Conservation (phyloP, 2,888 invertebrate species). For the Chymomyza caudatula region DNA sequence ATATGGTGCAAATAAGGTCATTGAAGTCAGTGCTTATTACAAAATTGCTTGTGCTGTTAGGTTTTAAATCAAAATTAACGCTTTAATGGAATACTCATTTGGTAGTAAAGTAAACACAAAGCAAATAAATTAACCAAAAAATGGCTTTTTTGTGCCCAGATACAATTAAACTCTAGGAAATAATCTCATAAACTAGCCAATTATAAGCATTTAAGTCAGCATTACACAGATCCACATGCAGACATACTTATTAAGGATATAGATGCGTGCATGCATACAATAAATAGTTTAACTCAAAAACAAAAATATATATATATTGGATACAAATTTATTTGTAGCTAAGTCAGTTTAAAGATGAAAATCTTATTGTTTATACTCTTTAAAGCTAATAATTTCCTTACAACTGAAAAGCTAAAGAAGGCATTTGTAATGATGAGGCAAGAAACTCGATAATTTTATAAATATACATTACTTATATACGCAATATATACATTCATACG, state of each 20-base stretch:
- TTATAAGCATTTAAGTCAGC: constrained; percentile 15
- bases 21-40: not conserved
- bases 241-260: not conserved
- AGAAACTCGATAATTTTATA: constrained; percentile 16
- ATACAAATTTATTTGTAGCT: not conserved
- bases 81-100: not conserved
- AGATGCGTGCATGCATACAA: not conserved
- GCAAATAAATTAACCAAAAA: not conserved
- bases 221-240: not conserved
- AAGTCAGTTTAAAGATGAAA: not conserved
- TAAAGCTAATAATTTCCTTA: not conserved
- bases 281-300: constrained; percentile 4
- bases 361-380: not conserved
- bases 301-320: not conserved
- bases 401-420: constrained; percentile 22
- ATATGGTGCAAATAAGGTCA: not conserved
- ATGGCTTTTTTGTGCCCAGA: not conserved
- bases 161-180: too few relatives aligned
- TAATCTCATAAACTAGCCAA: constrained; percentile 22
- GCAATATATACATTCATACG: constrained; percentile 20
- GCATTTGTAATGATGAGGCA: constrained; percentile 40
- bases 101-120: not conserved
- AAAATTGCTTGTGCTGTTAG: not conserved
- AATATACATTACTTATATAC: constrained; percentile 28
- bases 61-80: not conserved